These are phyloP conservation scores for Miniopterus natalensis DNA, from an alignment of 2,113 vertebrate genomes.

Conservation along the genomic window DNA sequence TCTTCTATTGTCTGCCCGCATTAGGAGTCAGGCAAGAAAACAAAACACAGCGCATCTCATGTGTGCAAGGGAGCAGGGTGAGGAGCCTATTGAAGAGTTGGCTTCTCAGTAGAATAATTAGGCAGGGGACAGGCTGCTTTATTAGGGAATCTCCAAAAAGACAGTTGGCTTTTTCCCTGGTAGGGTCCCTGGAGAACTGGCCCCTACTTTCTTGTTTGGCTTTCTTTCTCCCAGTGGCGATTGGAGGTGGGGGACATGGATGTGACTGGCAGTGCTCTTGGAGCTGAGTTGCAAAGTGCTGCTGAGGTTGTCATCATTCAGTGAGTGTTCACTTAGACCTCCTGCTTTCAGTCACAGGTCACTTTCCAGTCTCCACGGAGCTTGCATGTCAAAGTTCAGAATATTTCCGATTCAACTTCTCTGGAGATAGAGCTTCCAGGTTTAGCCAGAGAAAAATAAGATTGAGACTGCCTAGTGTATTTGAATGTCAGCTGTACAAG, in stretches of 20 bases:
- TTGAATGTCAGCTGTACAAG: conserved; percentile 3
- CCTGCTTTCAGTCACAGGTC: not conserved
- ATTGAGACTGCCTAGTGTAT: not conserved
- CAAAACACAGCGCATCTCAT: too few relatives aligned
- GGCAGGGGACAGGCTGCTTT: not conserved
- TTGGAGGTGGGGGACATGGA: fast-evolving
- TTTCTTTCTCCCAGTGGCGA: not conserved
- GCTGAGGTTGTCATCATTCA: not conserved
- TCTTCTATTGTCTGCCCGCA: not conserved
- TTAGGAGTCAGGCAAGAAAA: not conserved
- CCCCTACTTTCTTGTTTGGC: not conserved
- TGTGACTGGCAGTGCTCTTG: too few relatives aligned
- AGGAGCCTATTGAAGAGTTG: not conserved
- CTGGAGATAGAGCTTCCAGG: not conserved
- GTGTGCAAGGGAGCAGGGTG: fast-evolving
- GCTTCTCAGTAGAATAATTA: not conserved
- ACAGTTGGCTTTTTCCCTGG: not conserved
- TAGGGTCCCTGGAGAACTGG: not conserved
- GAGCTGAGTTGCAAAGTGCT: not conserved
- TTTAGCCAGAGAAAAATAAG: not conserved
- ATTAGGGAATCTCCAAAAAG: not conserved
- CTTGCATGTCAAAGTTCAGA: not conserved
- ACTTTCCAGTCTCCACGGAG: not conserved
- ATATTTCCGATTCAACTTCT: not conserved
- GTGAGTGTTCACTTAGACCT: not conserved